Base-by-base conservation (phyloP, 2,888 invertebrate species). In the Caenorhabditis sp. region DNA sequence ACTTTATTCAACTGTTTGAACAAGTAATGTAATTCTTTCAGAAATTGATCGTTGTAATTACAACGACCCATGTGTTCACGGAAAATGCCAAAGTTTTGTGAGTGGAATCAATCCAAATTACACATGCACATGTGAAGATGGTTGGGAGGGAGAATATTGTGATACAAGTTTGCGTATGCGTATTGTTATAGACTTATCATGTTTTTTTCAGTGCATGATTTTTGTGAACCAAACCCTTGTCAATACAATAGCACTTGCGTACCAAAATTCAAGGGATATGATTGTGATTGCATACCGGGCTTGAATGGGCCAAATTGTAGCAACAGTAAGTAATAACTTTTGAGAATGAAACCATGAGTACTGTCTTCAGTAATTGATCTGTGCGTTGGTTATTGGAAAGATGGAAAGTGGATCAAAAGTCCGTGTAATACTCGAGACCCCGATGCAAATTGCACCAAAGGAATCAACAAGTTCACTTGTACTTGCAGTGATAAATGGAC, bases 401-500 rank as follows among this genome's bases (percentile, higher is more conserved):
- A 61, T n/a, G 53, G 60, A 3, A 20, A 26, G 8, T 77, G 67
- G 69, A 13, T 77, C 18, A 70, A 60, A 26, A 47, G 55, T 0
- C 82, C 82, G 5, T 82, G 82, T 40, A 82, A 78, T 20, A 55
- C 78, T 0, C 78, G 71, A 61, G 82, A 82, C 24, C 40, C 50
- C 9, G 0, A 9, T 15, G 82, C 82, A 0, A 74, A 74, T 50
- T 82, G 82, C 35, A 78, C 78, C 1, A 79, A 58, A 28, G 78
- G 64, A 13, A 76, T 82, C 13, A 70, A 74, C 18, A 62, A 55
- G 2, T 85, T 80, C 61, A 72, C 67, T 0, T 87, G 87, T 58
- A 78, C 64, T 26, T 87, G 87, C 44, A 79, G 83, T 22, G 51
- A 37, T 1, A 58, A 81, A 40, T 87, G 87, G 87, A 83, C 82